Evolutionary conservation across 2,888 invertebrate genomes (phyloP).

Genomic region (Muschampia plurimacula): DNA sequence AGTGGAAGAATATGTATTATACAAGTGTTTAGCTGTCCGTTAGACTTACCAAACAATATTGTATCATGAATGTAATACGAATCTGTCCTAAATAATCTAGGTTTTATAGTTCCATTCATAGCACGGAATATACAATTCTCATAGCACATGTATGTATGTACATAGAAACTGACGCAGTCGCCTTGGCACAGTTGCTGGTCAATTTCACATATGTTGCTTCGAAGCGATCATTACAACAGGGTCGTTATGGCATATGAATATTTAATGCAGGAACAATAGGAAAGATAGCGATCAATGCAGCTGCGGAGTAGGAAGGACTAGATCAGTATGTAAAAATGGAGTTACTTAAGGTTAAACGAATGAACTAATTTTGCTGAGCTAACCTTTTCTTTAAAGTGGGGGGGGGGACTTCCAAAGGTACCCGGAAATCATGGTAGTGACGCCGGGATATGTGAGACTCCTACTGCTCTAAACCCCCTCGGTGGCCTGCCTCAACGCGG

Average conservation of each 20-base stretch:
- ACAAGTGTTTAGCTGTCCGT: no score
- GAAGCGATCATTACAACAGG: slow-evolving; percentile 27
- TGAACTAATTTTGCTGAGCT: no score
- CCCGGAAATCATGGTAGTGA: no score
- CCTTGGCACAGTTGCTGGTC: slow-evolving; percentile 51
- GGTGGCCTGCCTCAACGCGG: no score
- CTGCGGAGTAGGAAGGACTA: slow-evolving; percentile 30
- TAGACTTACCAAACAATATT: no score
- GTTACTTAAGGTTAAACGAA: slow-evolving; percentile 4
- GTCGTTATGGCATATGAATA: slow-evolving; percentile 33
- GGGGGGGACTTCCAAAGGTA: no score
- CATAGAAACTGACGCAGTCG: slow-evolving; percentile 46
- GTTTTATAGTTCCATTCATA: background rate
- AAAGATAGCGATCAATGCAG: slow-evolving; percentile 22
- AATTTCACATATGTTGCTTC: slow-evolving; percentile 37
- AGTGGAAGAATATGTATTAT: no score
- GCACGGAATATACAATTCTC: background rate
- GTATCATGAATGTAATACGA: background rate
- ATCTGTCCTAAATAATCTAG: background rate
- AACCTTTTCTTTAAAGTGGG: no score
- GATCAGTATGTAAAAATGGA: background rate
- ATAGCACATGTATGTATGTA: background rate
- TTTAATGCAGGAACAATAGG: slow-evolving; percentile 30
- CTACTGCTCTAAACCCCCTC: no score
- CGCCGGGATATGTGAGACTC: no score